These are phyloP conservation scores for Mylabris sibirica DNA, from an alignment of 2,888 invertebrate genomes.

Conservation along the genomic window DNA sequence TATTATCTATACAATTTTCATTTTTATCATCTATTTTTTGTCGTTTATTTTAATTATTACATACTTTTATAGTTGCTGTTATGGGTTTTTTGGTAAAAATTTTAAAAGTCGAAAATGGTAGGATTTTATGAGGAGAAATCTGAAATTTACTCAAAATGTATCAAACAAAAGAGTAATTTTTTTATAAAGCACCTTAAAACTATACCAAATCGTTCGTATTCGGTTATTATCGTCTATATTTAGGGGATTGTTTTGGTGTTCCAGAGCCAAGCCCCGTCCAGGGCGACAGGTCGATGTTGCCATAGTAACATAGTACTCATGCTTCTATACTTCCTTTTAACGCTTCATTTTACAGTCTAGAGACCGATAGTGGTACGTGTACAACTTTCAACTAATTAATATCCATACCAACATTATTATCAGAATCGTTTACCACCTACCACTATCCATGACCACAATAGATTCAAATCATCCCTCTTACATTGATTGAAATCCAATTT, in stretches of 20 bases:
- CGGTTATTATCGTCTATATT: constrained; percentile 2
- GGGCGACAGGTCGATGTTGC: constrained; percentile 51
- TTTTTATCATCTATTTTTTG: background rate
- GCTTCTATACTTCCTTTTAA: constrained; percentile 51
- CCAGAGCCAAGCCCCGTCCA: constrained; percentile 37
- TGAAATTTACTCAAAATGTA: background rate
- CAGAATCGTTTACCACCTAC: background rate
- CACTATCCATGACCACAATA: background rate
- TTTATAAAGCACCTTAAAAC: background rate
- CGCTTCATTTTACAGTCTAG: constrained; percentile 47
- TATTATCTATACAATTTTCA: background rate
- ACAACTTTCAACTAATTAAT: constrained; percentile 10
- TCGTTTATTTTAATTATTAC: background rate
- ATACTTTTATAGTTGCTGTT: background rate
- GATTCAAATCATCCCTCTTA: no score
- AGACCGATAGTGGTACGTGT: constrained; percentile 1
- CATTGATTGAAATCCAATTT: no score
- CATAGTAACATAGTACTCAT: constrained; percentile 53
- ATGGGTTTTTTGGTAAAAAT: no score
- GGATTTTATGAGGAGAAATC: no score
- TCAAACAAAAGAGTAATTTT: background rate
- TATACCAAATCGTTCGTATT: background rate
- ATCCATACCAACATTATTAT: background rate
- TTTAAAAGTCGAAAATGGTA: no score
- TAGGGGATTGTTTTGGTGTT: constrained; percentile 10